phyloP scores from a whole-genome alignment of 2,113 vertebrate genomes.

The Aldabrachelys gigantea region DNA sequence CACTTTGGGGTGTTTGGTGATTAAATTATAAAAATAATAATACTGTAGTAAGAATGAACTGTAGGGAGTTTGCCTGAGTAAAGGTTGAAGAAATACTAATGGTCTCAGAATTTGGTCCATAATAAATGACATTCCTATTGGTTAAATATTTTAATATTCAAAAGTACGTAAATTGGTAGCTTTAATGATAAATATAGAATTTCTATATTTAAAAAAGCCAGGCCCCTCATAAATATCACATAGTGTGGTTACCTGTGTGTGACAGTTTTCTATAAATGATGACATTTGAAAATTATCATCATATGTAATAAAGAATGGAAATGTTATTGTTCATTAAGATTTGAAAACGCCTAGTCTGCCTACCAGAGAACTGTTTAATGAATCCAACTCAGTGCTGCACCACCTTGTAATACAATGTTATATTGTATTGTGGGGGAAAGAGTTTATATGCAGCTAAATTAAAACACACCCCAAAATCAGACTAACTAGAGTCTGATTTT shows the following conservation, averaged over 20 bases:
- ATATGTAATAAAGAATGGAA: not conserved
- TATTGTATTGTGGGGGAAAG: no score
- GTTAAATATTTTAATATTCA: not conserved
- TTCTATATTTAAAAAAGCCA: not conserved
- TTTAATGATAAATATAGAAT: not conserved
- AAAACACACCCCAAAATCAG: not conserved
- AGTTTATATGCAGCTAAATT: not conserved
- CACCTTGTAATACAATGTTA: not conserved
- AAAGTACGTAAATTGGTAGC: not conserved
- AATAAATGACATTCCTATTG: not conserved
- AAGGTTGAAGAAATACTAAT: not conserved
- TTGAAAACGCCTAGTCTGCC: not conserved
- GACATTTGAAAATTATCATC: not conserved
- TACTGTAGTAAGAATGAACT: not conserved
- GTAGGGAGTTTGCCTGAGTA: not conserved
- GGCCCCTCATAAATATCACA: not conserved
- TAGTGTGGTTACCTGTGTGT: not conserved
- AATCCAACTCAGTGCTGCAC: not conserved
- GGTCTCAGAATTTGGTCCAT: not conserved
- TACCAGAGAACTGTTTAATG: not conserved
- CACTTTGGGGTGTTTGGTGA: not conserved
- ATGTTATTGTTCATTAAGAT: not conserved
- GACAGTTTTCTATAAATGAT: not conserved
- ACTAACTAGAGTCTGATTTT: not conserved
- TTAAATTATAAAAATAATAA: not conserved